Conservation (phyloP, 2,113 vertebrate genomes). For the Athene noctua region DNA sequence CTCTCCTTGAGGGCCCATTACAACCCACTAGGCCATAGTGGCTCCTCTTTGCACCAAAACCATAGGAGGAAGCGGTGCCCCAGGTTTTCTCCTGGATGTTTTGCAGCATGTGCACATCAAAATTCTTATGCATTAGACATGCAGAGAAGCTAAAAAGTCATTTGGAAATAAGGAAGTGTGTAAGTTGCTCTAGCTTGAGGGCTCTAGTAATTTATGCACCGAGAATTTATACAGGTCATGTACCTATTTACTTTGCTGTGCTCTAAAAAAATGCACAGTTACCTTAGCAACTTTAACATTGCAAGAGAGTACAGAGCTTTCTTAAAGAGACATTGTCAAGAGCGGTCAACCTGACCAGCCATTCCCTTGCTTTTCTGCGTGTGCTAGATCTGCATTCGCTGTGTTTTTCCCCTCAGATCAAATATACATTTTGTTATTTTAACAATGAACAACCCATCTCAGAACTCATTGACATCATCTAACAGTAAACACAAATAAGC, state of each 20-base stretch:
- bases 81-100: neutral
- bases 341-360: constrained; percentile 16
- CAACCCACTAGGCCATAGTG: neutral
- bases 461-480: neutral
- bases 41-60: neutral
- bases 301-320: constrained; percentile 18
- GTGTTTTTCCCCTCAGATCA: neutral
- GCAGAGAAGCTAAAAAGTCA: constrained; percentile 35
- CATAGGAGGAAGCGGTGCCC: neutral
- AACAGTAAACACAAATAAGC: constrained; percentile 12
- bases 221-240: constrained; percentile 72
- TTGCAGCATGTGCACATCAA: neutral
- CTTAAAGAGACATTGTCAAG: constrained; percentile 54
- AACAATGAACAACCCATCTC: neutral
- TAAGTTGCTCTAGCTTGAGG: constrained; percentile 54
- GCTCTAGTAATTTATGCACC: constrained; percentile 64
- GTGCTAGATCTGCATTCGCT: neutral
- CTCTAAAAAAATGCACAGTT: constrained; percentile 68
- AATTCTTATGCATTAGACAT: neutral
- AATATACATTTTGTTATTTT: neutral
- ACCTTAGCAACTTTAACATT: constrained; percentile 70
- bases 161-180: constrained; percentile 33
- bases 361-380: rapidly evolving
- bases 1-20: neutral
- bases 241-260: constrained; percentile 69